These are phyloP conservation scores for Psilopogon haemacephalus DNA, from an alignment of 2,113 vertebrate genomes.

Conservation along the genomic window DNA sequence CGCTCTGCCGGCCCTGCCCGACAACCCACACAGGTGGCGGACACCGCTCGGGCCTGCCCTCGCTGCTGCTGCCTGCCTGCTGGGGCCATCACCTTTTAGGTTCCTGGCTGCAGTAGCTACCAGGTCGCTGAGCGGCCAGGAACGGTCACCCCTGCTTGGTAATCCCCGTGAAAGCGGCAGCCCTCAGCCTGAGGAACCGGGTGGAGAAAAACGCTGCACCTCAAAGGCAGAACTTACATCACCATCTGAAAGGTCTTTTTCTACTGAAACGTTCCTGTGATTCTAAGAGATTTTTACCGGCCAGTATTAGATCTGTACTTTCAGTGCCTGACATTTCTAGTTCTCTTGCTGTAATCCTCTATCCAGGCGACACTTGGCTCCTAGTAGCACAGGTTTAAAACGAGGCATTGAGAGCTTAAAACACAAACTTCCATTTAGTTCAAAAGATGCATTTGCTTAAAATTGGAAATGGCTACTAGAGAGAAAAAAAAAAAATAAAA, in stretches of 20 bases:
- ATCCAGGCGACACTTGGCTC: background rate
- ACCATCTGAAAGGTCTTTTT: too few species aligned
- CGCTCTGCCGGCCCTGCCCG: background rate
- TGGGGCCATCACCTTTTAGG: background rate
- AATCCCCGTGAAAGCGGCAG: background rate
- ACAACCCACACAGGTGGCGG: background rate
- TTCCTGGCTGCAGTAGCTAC: background rate
- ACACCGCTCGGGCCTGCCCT: too few species aligned
- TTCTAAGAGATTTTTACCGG: background rate
- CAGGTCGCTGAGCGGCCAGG: background rate
- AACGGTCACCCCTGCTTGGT: background rate
- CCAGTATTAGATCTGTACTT: background rate
- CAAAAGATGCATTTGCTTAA: background rate
- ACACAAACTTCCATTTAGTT: background rate
- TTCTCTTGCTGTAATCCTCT: background rate
- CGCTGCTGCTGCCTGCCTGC: background rate
- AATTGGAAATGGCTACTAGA: background rate
- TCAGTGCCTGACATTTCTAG: background rate
- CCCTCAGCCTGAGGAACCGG: background rate
- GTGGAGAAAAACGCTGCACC: background rate
- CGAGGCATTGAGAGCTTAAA: accelerated
- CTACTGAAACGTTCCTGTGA: too few species aligned
- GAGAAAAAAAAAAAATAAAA: background rate
- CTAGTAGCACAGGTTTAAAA: accelerated
- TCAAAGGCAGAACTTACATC: too few species aligned